Evolutionary conservation across 2,113 vertebrate species (phyloP).

Genomic region (Tachycineta bicolor): DNA sequence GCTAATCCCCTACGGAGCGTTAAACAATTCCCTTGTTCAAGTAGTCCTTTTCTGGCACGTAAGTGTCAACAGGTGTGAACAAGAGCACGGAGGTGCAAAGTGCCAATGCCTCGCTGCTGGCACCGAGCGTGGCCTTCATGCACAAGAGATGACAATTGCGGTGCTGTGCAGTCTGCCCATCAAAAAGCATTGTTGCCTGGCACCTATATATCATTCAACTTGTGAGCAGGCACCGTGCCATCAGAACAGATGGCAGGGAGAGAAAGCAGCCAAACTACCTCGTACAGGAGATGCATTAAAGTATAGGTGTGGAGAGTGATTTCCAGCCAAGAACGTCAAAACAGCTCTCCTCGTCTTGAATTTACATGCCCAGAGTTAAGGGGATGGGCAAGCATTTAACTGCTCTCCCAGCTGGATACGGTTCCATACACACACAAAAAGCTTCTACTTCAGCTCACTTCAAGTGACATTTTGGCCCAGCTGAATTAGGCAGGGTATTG

Average conservation of each 20-base stretch:
- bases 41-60: slow-evolving; percentile 67
- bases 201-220: slow-evolving; percentile 79
- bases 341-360: slow-evolving; percentile 61
- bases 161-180: slow-evolving; percentile 75
- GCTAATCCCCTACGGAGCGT: not conserved
- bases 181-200: slow-evolving; percentile 80
- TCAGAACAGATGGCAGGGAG: slow-evolving; percentile 76
- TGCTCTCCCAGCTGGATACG: slow-evolving; percentile 7
- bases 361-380: slow-evolving; percentile 64
- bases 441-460: slow-evolving; percentile 67
- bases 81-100: slow-evolving; percentile 57
- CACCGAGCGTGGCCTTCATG: slow-evolving; percentile 58
- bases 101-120: slow-evolving; percentile 68
- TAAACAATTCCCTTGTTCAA: slow-evolving; percentile 18
- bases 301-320: slow-evolving; percentile 70
- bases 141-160: slow-evolving; percentile 75
- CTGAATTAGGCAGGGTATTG: slow-evolving; percentile 54
- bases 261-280: slow-evolving; percentile 69
- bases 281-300: slow-evolving; percentile 69
- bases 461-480: slow-evolving; percentile 65
- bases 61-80: slow-evolving; percentile 78
- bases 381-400: slow-evolving; percentile 47
- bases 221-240: slow-evolving; percentile 73
- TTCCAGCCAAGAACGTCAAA: slow-evolving; percentile 65
- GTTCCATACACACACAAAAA: slow-evolving; percentile 55